Conservation (phyloP, 1,140 invertebrate genomes). For the Leptestheria dahalacensis region DNA sequence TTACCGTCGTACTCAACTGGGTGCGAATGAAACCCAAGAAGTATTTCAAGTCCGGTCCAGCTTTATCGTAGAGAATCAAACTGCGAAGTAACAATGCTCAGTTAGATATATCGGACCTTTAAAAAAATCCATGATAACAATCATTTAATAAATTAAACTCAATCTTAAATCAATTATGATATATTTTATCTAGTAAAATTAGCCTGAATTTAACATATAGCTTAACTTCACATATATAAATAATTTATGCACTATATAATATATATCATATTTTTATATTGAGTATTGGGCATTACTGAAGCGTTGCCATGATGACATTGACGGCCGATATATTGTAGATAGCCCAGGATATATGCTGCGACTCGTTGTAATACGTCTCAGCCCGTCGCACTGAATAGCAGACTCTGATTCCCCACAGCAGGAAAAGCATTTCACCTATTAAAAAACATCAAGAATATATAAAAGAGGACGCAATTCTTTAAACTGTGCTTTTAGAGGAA, state of each 20-base stretch:
- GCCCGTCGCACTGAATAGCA: conserved; percentile 79
- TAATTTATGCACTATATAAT: not conserved
- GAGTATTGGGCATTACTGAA: conserved; percentile 49
- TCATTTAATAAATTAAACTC: too few species aligned
- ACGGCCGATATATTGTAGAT: conserved; percentile 87
- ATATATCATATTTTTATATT: not conserved
- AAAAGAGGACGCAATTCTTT: too few species aligned
- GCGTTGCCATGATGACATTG: conserved; percentile 73
- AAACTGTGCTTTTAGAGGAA: too few species aligned
- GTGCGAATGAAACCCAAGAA: conserved; percentile 69
- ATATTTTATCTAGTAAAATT: too few species aligned
- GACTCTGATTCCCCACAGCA: conserved; percentile 77
- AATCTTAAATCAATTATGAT: too few species aligned
- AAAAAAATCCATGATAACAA: too few species aligned
- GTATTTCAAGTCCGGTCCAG: conserved; percentile 78
- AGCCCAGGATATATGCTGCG: conserved; percentile 74
- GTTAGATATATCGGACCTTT: too few species aligned
- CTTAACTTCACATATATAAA: not conserved
- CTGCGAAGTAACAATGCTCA: too few species aligned
- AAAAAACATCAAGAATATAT: conserved; percentile 19
- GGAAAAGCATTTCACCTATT: conserved; percentile 68
- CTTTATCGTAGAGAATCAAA: conserved; percentile 63
- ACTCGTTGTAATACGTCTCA: conserved; percentile 82
- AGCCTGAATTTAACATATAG: too few species aligned
- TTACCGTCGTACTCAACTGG: conserved; percentile 70